phyloP scores from a whole-genome alignment of 2,888 invertebrate species.

The Vannuccia rotundouncinata region DNA sequence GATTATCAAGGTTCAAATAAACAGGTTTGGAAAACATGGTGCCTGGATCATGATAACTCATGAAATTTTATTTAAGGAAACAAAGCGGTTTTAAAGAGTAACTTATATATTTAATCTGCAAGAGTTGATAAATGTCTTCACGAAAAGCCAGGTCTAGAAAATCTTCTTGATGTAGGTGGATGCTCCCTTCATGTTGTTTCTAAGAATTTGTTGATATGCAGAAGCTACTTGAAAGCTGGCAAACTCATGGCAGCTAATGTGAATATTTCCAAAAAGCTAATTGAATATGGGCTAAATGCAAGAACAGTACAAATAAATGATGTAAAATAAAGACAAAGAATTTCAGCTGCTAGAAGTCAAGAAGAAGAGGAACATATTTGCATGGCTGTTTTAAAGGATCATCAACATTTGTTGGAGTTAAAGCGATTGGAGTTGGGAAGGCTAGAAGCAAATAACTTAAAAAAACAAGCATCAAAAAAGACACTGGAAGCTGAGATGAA shows the following conservation, averaged over 20 bases:
- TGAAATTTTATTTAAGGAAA: too few relatives aligned
- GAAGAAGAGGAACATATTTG: neutral
- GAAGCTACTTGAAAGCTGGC: neutral
- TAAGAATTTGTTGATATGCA: constrained; percentile 14
- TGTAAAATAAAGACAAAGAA: neutral
- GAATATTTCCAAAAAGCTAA: neutral
- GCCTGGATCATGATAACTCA: too few relatives aligned
- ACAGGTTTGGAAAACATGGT: too few relatives aligned
- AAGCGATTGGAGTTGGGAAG: neutral
- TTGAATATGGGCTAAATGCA: neutral
- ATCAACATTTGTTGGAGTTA: neutral
- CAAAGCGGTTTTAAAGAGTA: too few relatives aligned
- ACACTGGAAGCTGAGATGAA: neutral
- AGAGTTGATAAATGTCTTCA: too few relatives aligned
- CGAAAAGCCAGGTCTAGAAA: too few relatives aligned
- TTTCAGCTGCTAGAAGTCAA: constrained; percentile 5
- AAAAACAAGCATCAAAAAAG: constrained; percentile 4
- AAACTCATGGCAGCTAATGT: constrained; percentile 2
- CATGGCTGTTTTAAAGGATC: neutral
- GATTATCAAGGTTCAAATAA: too few relatives aligned
- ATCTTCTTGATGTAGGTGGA: too few relatives aligned
- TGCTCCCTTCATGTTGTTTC: too few relatives aligned
- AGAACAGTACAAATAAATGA: constrained; percentile 4
- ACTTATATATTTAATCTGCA: too few relatives aligned
- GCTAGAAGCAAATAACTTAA: neutral